These are phyloP conservation scores for Rousettus leschenaultii DNA, from an alignment of 2,113 vertebrate species.

Conservation along the genomic window DNA sequence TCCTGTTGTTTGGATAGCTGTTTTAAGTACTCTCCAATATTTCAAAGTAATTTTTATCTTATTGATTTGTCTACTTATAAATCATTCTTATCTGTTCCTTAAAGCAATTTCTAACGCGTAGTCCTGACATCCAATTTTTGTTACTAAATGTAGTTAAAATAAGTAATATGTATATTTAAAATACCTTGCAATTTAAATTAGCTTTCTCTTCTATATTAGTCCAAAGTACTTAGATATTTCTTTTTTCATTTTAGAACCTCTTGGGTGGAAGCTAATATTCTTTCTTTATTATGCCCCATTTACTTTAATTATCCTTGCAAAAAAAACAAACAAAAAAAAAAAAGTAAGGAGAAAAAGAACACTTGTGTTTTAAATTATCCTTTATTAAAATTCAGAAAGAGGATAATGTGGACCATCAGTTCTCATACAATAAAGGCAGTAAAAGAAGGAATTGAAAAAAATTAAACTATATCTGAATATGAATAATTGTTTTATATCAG, in stretches of 20 bases:
- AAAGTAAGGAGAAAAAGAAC: conserved; percentile 1
- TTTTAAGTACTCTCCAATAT: not conserved
- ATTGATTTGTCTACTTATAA: not conserved
- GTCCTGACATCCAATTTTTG: not conserved
- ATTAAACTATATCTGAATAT: not conserved
- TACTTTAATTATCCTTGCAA: conserved; percentile 33
- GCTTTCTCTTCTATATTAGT: not conserved
- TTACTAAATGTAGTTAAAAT: not conserved
- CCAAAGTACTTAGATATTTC: not conserved
- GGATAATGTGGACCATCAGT: not conserved
- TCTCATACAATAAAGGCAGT: not conserved
- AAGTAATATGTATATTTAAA: not conserved
- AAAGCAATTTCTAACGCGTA: not conserved
- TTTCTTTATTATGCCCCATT: conserved; percentile 53
- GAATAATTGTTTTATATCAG: not conserved
- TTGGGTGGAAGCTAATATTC: conserved; percentile 29
- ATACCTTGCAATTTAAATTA: not conserved
- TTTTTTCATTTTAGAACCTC: conserved; percentile 35
- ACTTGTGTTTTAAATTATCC: conserved; percentile 39
- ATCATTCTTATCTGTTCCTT: not conserved
- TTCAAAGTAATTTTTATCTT: conserved; percentile 7
- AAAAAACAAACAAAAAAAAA: not conserved
- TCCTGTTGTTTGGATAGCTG: not conserved
- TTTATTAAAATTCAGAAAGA: conserved; percentile 46
- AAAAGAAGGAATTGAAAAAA: conserved; percentile 7